phyloP scores from a whole-genome alignment of 2,113 vertebrate genomes.

The Cervus canadensis region DNA sequence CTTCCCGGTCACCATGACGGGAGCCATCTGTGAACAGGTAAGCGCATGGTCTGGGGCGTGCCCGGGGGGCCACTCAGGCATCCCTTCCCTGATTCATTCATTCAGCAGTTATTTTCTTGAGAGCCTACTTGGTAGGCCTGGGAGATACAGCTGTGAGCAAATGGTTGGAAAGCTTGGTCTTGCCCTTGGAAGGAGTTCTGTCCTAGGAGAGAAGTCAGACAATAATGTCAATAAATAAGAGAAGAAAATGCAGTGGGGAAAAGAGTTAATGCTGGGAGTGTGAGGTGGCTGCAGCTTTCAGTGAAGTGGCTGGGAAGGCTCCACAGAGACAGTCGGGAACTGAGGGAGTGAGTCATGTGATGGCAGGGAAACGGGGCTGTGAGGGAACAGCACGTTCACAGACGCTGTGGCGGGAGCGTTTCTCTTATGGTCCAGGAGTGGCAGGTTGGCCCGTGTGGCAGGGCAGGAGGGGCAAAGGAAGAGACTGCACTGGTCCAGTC shows the following conservation, averaged over 20 bases:
- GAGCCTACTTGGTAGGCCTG: not conserved
- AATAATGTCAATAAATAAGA: not conserved
- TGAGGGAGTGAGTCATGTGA: not conserved
- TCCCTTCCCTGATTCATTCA: rapidly evolving
- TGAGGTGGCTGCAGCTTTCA: not conserved
- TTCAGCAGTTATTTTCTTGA: rapidly evolving
- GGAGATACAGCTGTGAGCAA: not conserved
- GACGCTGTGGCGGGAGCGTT: not conserved
- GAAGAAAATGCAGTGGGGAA: not conserved
- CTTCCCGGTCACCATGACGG: slow-evolving; percentile 97
- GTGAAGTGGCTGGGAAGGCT: not conserved
- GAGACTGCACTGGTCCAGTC: not conserved
- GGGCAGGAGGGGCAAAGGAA: not conserved
- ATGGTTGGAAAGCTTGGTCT: not conserved
- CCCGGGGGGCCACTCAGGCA: too few species aligned
- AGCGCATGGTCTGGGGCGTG: rapidly evolving
- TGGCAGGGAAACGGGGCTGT: rapidly evolving
- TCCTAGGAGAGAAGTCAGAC: not conserved
- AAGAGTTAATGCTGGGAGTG: rapidly evolving
- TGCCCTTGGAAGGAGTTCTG: not conserved
- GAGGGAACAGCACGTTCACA: not conserved
- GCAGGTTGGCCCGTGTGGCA: not conserved
- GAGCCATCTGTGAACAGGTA: slow-evolving; percentile 98
- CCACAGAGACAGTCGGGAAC: not conserved
- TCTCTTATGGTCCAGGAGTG: rapidly evolving